Conservation (phyloP, 2,888 invertebrate species). For the Rhimphoctona megacephalus region DNA sequence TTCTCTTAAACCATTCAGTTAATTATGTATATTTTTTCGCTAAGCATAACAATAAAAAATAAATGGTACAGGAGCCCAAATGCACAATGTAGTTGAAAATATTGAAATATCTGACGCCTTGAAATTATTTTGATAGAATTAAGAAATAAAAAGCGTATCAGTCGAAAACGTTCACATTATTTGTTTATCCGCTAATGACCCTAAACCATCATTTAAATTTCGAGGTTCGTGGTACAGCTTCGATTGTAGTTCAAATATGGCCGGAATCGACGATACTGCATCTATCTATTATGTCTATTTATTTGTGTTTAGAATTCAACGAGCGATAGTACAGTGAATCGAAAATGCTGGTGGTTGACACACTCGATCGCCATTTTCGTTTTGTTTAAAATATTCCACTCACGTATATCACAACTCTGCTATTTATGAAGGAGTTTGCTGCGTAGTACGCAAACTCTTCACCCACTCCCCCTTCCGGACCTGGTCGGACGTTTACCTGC, state of each 20-base stretch:
- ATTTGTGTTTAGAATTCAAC: conserved; percentile 59
- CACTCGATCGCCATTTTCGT: conserved; percentile 50
- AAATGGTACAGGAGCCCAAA: too few species aligned
- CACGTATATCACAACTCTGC: conserved; percentile 41
- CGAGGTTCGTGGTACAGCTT: background rate
- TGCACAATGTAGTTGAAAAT: too few species aligned
- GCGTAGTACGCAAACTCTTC: conserved; percentile 63
- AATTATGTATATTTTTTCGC: too few species aligned
- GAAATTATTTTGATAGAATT: too few species aligned
- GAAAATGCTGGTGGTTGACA: conserved; percentile 55
- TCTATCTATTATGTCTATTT: conserved; percentile 7
- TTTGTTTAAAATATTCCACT: conserved; percentile 51
- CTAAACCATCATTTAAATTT: conserved; percentile 2
- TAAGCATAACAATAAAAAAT: too few species aligned
- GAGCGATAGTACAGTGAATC: conserved; percentile 19
- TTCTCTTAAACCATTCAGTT: too few species aligned
- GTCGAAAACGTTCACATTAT: background rate
- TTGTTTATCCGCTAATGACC: background rate
- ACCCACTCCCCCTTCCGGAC: conserved; percentile 28
- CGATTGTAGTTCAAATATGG: conserved; percentile 7
- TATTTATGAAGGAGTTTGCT: conserved; percentile 67
- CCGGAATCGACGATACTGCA: background rate
- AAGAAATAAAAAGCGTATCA: background rate
- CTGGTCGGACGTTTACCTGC: conserved; percentile 62
- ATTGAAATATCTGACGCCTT: too few species aligned